Evolutionary conservation across 2,797 vertebrate species (phyloP).

Genomic region (Poecilia wingei): DNA sequence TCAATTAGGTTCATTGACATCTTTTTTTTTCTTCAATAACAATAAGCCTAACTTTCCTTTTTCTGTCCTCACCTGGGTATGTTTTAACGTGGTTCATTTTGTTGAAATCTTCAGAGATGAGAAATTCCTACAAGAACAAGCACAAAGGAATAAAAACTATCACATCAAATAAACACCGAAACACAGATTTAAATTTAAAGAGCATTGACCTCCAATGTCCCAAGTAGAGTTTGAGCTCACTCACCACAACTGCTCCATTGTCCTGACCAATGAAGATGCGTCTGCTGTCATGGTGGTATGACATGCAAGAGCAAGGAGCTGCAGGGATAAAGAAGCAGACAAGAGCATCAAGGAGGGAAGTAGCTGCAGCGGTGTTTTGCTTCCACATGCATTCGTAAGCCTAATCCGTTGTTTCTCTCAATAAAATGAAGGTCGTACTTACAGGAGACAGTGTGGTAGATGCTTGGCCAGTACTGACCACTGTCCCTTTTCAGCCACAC

Average conservation of each 20-base stretch:
- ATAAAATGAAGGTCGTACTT: constrained; percentile 72
- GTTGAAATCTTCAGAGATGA: constrained; percentile 98
- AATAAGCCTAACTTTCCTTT: not conserved
- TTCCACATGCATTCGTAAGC: not conserved
- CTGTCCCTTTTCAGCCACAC: constrained; percentile 98
- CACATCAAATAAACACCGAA: not conserved
- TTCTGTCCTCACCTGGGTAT: constrained; percentile 88
- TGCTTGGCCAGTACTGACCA: constrained; percentile 97
- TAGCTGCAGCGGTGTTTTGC: not conserved
- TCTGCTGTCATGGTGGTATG: constrained; percentile 95
- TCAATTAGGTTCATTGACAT: not conserved
- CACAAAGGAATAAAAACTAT: constrained; percentile 9
- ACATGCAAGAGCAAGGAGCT: constrained; percentile 94
- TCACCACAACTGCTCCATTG: constrained; percentile 95
- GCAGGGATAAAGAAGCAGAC: constrained; percentile 14
- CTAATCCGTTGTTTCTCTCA: not conserved
- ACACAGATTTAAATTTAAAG: constrained; percentile 30
- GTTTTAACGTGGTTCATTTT: constrained; percentile 98
- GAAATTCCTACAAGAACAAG: constrained; percentile 87
- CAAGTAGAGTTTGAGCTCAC: constrained; percentile 37
- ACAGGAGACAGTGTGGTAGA: constrained; percentile 96
- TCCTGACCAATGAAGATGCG: constrained; percentile 97
- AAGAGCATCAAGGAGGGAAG: not conserved
- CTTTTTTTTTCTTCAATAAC: not conserved
- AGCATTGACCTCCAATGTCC: not conserved